Evolutionary conservation across 1,140 invertebrate genomes (phyloP).

Genomic region (Zaprionus tsacasi): DNA sequence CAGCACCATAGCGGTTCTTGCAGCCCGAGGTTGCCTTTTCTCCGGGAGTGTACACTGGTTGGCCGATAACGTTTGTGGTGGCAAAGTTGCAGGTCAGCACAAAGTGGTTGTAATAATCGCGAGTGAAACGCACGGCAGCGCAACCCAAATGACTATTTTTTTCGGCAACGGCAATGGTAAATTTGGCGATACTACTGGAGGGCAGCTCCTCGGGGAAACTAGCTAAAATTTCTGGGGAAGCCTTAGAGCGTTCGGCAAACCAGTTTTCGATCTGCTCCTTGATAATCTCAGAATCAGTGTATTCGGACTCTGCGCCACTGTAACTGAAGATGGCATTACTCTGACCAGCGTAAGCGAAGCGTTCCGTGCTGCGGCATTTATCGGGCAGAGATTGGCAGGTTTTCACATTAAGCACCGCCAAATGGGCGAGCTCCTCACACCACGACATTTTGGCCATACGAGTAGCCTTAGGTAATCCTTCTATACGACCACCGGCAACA

Average conservation of each 20-base stretch:
- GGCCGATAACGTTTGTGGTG: constrained; percentile 56
- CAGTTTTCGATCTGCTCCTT: constrained; percentile 67
- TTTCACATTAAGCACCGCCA: constrained; percentile 53
- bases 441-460: constrained; percentile 71
- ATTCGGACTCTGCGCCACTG: constrained; percentile 58
- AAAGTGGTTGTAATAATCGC: constrained; percentile 64
- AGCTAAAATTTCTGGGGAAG: constrained; percentile 47
- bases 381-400: constrained; percentile 57
- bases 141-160: constrained; percentile 65
- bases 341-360: constrained; percentile 66
- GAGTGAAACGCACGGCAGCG: constrained; percentile 60
- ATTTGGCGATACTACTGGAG: constrained; percentile 56
- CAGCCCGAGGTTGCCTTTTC: constrained; percentile 58
- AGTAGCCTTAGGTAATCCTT: constrained; percentile 53
- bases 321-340: constrained; percentile 68
- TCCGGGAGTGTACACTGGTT: constrained; percentile 60
- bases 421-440: constrained; percentile 60
- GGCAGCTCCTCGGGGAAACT: constrained; percentile 61
- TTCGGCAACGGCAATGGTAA: constrained; percentile 62
- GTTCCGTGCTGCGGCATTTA: constrained; percentile 67
- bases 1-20: constrained; percentile 61
- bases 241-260: constrained; percentile 50
- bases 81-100: constrained; percentile 68
- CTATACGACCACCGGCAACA: constrained; percentile 53
- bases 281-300: constrained; percentile 54